A percentile compares a stretch with the other conserved stretches of the same genome.
Conservation (phyloP, 2,113 vertebrate species). For the Clinocottus analis region DNA sequence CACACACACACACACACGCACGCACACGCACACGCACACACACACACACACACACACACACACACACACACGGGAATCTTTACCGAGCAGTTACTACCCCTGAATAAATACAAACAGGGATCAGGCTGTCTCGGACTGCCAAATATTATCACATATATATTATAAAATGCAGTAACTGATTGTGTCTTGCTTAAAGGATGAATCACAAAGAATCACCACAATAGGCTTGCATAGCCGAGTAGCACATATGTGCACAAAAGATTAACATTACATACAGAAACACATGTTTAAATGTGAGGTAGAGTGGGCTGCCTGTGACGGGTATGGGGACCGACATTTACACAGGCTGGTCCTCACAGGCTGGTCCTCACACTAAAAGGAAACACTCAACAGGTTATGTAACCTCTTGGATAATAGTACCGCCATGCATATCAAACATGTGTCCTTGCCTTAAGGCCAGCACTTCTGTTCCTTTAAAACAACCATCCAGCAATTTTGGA, state of each 20-base stretch:
- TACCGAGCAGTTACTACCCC: background rate
- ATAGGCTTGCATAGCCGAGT: slow-evolving; percentile 9
- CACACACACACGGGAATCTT: no score
- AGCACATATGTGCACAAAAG: slow-evolving; percentile 13
- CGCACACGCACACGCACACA: no score
- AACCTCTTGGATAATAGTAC: slow-evolving; percentile 43
- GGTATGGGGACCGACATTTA: slow-evolving; percentile 23
- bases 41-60: no score
- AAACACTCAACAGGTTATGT: slow-evolving; percentile 56
- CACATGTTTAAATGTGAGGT: background rate
- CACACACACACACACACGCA: no score
- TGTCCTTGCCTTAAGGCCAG: background rate
- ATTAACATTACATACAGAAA: background rate
- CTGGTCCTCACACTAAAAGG: slow-evolving; percentile 41
- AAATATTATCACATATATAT: slow-evolving; percentile 4
- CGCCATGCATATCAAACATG: slow-evolving; percentile 36
- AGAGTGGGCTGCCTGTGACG: slow-evolving; percentile 11
- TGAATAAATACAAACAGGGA: background rate
- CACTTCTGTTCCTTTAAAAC: slow-evolving; percentile 9
- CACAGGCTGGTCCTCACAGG: slow-evolving; percentile 35
- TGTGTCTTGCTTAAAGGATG: slow-evolving; percentile 10
- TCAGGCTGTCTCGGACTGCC: background rate
- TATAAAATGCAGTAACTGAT: background rate
- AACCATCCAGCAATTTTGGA: slow-evolving; percentile 5
- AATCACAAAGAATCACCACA: slow-evolving; percentile 14